These are phyloP conservation scores for Scrobipalpa costella DNA, from an alignment of 2,888 invertebrate species.

Conservation along the genomic window DNA sequence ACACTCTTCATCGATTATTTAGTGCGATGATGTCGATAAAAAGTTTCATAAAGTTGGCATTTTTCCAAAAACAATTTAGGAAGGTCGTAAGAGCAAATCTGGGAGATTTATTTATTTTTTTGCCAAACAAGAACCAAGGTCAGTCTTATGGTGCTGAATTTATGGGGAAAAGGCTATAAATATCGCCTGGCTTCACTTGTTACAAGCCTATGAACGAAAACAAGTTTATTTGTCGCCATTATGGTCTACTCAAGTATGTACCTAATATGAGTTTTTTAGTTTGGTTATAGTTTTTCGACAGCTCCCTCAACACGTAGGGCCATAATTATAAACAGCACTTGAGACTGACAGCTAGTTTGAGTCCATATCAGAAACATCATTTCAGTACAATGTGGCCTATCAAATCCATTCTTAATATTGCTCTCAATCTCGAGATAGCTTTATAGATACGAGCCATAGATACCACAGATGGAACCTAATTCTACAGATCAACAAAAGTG, in stretches of 20 bases:
- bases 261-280: no score
- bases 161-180: constrained; percentile 19
- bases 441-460: no score
- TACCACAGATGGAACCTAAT: no score
- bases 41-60: constrained; percentile 30
- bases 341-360: no score
- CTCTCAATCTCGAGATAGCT: no score
- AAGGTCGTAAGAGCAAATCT: constrained; percentile 34
- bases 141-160: constrained; percentile 15
- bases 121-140: constrained; percentile 19
- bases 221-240: not conserved
- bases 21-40: not conserved
- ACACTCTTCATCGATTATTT: constrained; percentile 8
- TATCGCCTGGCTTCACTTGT: constrained; percentile 10
- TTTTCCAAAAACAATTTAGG: constrained; percentile 31
- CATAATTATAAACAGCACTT: no score
- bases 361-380: no score
- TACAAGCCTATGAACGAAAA: not conserved
- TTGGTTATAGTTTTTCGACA: no score
- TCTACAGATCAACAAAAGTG: no score
- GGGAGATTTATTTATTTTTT: constrained; percentile 32
- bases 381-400: no score
- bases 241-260: not conserved
- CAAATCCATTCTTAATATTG: no score
- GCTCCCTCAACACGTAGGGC: no score